Base-by-base conservation (phyloP, 2,888 invertebrate species). In the Parnassius glacialis region DNA sequence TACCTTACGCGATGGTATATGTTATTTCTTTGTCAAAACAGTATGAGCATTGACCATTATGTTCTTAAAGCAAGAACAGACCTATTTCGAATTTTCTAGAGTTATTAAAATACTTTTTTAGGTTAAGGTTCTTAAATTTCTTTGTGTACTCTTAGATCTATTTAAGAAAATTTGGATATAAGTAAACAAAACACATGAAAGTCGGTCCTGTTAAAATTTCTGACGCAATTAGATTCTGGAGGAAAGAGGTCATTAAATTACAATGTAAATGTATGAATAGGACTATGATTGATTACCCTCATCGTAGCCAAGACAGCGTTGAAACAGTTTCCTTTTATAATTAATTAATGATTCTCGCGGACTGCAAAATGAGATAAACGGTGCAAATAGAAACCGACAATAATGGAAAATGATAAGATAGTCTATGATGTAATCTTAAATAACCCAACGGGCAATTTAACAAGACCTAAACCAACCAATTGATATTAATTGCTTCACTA, bases 181-280 rank as follows among this genome's bases (percentile, higher is more conserved):
- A 41, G 1, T 10, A 34, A 51, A 43, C 10, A 16, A 43, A 52
- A 34, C 12, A 16, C 34, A 34, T 25, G 7, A 34, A 34, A 52
- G 9, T 25, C 42, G 25, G 41, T 11, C 1, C 41, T 11, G 20
- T 41, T 50, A 16, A 34, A 58, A 52, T 52, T 45, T 45, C 34
- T 11, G 34, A 16, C 34, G 52, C 34, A 59, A 34, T 11, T n/a
- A 34, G 25, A 34, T 41, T 25, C 47, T 16, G 45, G 59, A 58
- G 45, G 41, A 45, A 34, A 52, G 3, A 13, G 25, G 52, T 45
- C 59, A 56, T 56, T 47, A 59, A 52, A 52, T 52, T 42, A 54
- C 59, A 59, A 48, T 59, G 48, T 54, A 59, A 43, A 48, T 13
- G 48, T 54, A 54, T 54, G 54, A 59, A 59, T 59, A 54, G 53